Conservation (phyloP, 2,888 invertebrate genomes). For the Eumacrocentrus americanus region DNA sequence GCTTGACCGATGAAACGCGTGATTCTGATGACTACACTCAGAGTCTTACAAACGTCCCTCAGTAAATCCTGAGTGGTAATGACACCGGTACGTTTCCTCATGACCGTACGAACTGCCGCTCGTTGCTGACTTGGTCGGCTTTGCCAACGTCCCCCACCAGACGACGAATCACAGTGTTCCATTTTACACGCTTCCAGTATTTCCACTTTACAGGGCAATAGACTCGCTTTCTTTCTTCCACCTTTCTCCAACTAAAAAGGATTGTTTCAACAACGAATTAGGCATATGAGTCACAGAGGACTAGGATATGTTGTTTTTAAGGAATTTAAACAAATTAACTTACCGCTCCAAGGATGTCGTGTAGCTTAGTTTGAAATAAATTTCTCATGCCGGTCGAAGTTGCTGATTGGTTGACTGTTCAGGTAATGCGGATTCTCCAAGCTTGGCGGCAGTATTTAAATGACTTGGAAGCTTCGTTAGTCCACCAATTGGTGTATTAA, state of each 20-base stretch:
- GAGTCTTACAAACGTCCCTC: conserved; percentile 30
- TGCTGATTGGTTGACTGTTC: too few relatives aligned
- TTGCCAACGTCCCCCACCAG: conserved; percentile 35
- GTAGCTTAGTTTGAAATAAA: too few relatives aligned
- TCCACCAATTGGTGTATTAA: neutral
- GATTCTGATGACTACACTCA: conserved; percentile 16
- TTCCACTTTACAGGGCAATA: conserved; percentile 26
- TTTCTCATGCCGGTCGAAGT: too few relatives aligned
- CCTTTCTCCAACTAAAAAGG: too few relatives aligned
- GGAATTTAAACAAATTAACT: too few relatives aligned
- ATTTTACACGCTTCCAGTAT: conserved; percentile 31
- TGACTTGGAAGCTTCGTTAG: neutral
- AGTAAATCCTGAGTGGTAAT: conserved; percentile 37
- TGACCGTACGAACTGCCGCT: conserved; percentile 32
- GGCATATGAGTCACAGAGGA: too few relatives aligned
- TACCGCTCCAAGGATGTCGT: too few relatives aligned
- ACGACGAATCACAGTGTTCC: conserved; percentile 23
- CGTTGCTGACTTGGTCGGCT: conserved; percentile 20
- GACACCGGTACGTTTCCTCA: conserved; percentile 38
- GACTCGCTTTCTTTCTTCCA: conserved; percentile 5
- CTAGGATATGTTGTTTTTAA: too few relatives aligned
- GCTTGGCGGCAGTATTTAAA: neutral
- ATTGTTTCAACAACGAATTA: too few relatives aligned
- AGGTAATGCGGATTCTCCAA: too few relatives aligned
- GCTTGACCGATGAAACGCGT: conserved; percentile 23